Base-by-base conservation (phyloP, 2,113 vertebrate species). In the Bubo bubo region DNA sequence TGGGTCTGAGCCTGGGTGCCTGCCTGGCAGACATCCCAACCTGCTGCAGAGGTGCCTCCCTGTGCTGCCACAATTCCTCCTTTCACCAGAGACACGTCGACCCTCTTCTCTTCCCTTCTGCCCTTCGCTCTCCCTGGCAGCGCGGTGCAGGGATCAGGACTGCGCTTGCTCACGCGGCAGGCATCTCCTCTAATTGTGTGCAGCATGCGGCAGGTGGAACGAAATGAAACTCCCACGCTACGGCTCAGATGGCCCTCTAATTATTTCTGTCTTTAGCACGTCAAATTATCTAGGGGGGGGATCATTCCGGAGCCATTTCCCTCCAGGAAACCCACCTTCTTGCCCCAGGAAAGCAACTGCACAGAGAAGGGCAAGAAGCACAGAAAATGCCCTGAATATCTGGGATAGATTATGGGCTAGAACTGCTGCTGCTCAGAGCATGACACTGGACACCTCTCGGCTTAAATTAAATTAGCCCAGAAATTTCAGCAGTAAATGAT, bases 201-300 rank as follows among this genome's bases (percentile, higher is more conserved):
- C 86, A 10, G 80, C 2, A 4, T 87, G 80, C 26, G 52, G 96
- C 96, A 96, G 96, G 97, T 93, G 96, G 80, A 92, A 95, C 32
- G 26, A 81, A 87, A 62, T 14, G 72, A 23, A 93, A 73, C 90
- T 93, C 96, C 95, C 90, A 93, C 86, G 10, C 93, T 30, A 17
- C 1, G 3, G 76, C 93, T 96, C 68, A 12, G 87, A 90, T 88
- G 79, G 62, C 64, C 91, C 86, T 41, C 93, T 92, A 81, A 95
- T 97, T 95, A 93, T 91, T 87, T 68, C 66, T 24, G 4, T 87
- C 94, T 94, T 95, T 75, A 93, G 80, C 91, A 79, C 3, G 27
- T 91, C 96, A 94, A 70, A 75, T 95, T 85, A 68, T 88, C 71
- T 10, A 30, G 15, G 28, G 60, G 26, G 35, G 64, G 43, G 34